A percentile compares a stretch with the other conserved stretches of the same genome.
phyloP scores from a whole-genome alignment of 2,113 vertebrate species.

The Gymnobelideus leadbeateri region DNA sequence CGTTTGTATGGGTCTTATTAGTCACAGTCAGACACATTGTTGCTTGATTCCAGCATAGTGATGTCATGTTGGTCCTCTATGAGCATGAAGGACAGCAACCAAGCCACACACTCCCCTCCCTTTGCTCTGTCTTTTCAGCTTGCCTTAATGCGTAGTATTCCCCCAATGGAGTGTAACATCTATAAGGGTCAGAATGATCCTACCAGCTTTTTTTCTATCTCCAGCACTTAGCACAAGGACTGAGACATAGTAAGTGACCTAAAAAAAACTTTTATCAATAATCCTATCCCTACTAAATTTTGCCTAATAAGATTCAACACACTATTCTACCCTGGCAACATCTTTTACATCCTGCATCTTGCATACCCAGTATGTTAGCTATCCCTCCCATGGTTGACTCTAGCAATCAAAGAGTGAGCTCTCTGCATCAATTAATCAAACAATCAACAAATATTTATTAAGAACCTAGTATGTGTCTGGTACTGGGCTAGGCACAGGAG shows the following conservation, averaged over 20 bases:
- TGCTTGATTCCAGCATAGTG: too few species aligned
- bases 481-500: neutral
- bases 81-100: too few species aligned
- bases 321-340: neutral
- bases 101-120: too few species aligned
- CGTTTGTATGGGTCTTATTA: too few species aligned
- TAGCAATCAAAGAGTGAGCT: neutral
- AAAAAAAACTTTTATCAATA: neutral
- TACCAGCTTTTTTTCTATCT: neutral
- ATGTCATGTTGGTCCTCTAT: too few species aligned
- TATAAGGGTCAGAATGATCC: neutral
- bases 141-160: neutral
- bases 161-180: neutral
- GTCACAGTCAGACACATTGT: too few species aligned
- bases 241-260: neutral
- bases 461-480: neutral
- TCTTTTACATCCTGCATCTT: neutral
- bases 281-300: neutral
- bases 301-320: neutral
- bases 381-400: neutral
- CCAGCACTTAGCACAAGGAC: neutral
- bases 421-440: neutral
- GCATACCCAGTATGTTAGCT: neutral
- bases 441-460: neutral
- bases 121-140: neutral